Evolutionary conservation across 2,888 invertebrate species (phyloP).

Genomic region (Apotomis betuletana): DNA sequence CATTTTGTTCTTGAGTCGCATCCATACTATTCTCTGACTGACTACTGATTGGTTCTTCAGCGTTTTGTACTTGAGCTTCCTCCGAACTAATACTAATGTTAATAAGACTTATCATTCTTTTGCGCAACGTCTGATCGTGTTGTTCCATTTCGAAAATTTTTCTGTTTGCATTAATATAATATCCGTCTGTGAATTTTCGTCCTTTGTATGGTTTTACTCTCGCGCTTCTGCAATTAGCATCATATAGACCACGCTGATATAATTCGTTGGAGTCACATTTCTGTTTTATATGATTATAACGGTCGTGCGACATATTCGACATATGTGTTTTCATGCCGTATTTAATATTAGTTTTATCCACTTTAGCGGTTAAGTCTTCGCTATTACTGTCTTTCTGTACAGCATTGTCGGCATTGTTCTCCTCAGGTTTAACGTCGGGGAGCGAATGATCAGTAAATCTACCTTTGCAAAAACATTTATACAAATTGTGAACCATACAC

Average conservation of each 20-base stretch:
- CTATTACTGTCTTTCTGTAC: constrained; percentile 13
- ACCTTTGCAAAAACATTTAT: constrained; percentile 86
- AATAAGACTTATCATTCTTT: constrained; percentile 52
- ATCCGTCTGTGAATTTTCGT: constrained; percentile 59
- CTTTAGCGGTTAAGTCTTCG: constrained; percentile 16
- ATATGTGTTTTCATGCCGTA: not conserved
- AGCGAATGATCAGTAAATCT: constrained; percentile 56
- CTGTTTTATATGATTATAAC: not conserved
- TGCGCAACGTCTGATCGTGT: constrained; percentile 62
- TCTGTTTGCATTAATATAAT: constrained; percentile 62
- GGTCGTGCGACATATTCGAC: not conserved
- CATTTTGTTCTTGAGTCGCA: not conserved
- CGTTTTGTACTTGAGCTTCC: not conserved
- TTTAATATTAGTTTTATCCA: constrained; percentile 7
- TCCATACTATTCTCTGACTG: not conserved
- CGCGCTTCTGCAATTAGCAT: constrained; percentile 51
- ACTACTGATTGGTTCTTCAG: not conserved
- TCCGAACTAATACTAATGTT: constrained; percentile 23
- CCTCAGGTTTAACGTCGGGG: constrained; percentile 20
- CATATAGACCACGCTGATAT: not conserved
- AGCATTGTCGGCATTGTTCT: constrained; percentile 19
- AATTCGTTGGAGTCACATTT: not conserved
- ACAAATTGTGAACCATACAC: constrained; percentile 86
- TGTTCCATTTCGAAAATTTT: constrained; percentile 69
- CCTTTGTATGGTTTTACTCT: constrained; percentile 58